Evolutionary conservation across 53 echinoderm and acorn worm genomes (phyloP).

Genomic region (Echinometra lucunter): DNA sequence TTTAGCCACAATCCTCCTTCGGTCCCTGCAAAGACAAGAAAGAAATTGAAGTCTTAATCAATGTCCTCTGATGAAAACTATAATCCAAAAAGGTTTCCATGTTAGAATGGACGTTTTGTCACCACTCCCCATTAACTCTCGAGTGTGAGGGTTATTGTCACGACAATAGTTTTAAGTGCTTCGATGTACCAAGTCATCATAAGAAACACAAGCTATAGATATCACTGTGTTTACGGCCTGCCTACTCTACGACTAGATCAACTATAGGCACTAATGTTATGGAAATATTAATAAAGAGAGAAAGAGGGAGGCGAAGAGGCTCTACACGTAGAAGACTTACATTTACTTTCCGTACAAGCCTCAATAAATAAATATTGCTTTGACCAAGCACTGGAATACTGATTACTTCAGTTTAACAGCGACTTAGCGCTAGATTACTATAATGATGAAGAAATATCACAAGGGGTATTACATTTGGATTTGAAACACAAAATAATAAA

Average conservation of each 20-base stretch:
- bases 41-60: neutral
- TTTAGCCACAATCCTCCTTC: slow-evolving; percentile 80
- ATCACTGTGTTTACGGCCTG: neutral
- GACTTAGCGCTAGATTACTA: neutral
- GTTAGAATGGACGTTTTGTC: neutral
- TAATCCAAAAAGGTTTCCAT: neutral
- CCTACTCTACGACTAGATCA: neutral
- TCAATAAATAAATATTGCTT: neutral
- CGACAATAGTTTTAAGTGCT: neutral
- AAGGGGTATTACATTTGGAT: neutral
- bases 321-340: neutral
- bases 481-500: neutral
- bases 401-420: neutral
- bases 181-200: neutral
- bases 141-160: no score
- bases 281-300: neutral
- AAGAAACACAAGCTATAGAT: no score
- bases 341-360: neutral
- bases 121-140: neutral
- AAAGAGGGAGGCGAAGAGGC: neutral
- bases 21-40: slow-evolving; percentile 77
- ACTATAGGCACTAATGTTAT: neutral
- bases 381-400: neutral
- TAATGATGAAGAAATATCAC: neutral
- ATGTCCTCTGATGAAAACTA: neutral